phyloP scores from a whole-genome alignment of 2,888 invertebrate species.

The Desoria tigrina region DNA sequence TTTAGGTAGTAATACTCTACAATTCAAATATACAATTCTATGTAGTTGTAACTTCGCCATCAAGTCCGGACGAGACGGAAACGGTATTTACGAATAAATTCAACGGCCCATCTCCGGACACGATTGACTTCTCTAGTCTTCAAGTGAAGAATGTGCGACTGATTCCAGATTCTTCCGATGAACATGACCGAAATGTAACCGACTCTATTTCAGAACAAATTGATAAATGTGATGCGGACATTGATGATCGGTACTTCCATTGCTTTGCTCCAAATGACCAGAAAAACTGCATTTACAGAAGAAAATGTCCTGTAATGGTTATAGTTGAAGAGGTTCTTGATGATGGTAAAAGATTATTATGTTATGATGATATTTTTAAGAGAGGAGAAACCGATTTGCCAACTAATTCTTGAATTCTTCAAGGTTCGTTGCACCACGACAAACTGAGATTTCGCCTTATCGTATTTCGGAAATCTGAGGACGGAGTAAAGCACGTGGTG shows the following conservation, averaged over 20 bases:
- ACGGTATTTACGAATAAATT: not conserved
- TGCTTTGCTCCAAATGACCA: slow-evolving; percentile 27
- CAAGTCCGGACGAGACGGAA: not conserved
- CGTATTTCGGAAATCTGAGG: slow-evolving; percentile 8
- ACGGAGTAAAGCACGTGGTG: slow-evolving; percentile 3
- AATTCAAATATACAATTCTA: too few species aligned
- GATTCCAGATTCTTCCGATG: not conserved
- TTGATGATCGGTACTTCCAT: not conserved
- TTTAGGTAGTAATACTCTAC: too few species aligned
- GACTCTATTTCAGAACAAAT: not conserved
- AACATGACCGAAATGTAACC: not conserved
- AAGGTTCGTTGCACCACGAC: too few species aligned
- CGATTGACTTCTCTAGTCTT: not conserved
- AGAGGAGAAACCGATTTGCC: too few species aligned
- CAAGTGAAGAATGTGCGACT: not conserved
- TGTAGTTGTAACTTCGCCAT: too few species aligned
- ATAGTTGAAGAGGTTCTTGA: slow-evolving; percentile 16
- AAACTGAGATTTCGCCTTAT: slow-evolving; percentile 3
- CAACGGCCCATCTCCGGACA: not conserved
- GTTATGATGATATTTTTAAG: too few species aligned
- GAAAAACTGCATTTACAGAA: slow-evolving; percentile 22
- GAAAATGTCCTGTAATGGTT: slow-evolving; percentile 23
- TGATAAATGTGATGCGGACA: slow-evolving; percentile 1
- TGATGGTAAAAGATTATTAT: not conserved
- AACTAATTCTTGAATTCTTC: too few species aligned